Conservation (phyloP, 1,140 invertebrate genomes). For the Physella acuta region DNA sequence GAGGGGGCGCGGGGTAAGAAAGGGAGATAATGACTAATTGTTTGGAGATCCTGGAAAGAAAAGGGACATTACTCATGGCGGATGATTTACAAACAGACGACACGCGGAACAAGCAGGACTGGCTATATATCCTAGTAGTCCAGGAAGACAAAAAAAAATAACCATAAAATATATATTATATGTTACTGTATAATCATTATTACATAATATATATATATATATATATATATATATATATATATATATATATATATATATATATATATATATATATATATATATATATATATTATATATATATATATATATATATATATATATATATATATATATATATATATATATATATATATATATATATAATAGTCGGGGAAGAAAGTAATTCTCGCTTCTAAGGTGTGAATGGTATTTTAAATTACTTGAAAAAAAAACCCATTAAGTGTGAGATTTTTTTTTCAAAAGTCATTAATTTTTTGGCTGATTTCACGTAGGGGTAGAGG, state of each 20-base stretch:
- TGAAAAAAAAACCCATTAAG: no score
- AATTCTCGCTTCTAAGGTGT: no score
- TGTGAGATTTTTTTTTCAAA: no score
- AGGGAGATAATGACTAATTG: no score
- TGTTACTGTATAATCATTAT: neutral
- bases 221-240: neutral
- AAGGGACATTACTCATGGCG: neutral
- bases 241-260: constrained; percentile 1
- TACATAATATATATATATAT: neutral
- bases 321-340: constrained; percentile 1
- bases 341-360: constrained; percentile 1
- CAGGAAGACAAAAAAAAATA: no score
- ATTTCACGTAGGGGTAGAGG: no score
- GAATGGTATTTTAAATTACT: no score
- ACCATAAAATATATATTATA: no score
- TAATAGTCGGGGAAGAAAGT: neutral
- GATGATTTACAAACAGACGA: neutral
- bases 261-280: neutral
- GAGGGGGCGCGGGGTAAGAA: no score
- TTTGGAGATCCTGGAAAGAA: neutral
- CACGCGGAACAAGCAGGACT: neutral
- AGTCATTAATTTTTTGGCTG: no score
- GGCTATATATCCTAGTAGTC: no score
- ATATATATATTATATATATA: neutral
- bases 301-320: neutral